Conservation (phyloP, 2,888 invertebrate species). For the Oxytorus armatus region DNA sequence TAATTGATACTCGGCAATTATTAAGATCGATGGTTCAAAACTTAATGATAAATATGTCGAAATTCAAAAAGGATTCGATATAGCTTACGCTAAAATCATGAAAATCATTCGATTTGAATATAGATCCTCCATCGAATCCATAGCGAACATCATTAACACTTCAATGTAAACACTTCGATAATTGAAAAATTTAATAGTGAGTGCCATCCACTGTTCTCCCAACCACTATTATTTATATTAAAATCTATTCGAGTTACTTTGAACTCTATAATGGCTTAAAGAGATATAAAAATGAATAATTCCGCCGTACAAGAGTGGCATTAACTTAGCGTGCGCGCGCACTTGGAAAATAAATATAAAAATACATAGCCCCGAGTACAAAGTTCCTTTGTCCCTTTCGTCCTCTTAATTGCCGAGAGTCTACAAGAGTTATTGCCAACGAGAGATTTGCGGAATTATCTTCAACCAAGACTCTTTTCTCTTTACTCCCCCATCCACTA, state of each 20-base stretch:
- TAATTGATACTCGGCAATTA: too few relatives aligned
- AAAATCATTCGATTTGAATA: too few relatives aligned
- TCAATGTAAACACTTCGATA: too few relatives aligned
- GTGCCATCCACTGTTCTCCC: too few relatives aligned
- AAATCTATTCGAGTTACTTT: conserved; percentile 9
- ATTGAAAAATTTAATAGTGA: too few relatives aligned
- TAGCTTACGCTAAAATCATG: too few relatives aligned
- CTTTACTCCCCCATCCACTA: background rate
- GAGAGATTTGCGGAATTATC: conserved; percentile 55
- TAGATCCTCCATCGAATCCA: too few relatives aligned
- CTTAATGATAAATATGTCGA: too few relatives aligned
- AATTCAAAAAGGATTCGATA: too few relatives aligned
- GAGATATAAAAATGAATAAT: conserved; percentile 38
- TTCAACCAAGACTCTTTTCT: background rate
- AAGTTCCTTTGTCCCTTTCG: conserved; percentile 59
- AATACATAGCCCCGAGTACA: conserved; percentile 40
- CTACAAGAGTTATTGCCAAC: conserved; percentile 32
- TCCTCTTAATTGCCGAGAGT: conserved; percentile 45
- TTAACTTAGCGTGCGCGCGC: background rate
- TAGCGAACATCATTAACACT: too few relatives aligned
- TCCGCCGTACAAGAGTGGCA: background rate
- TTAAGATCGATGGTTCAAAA: too few relatives aligned
- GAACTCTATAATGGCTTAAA: background rate
- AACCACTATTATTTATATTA: too few relatives aligned
- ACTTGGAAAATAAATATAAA: background rate